Conservation (phyloP, 2,113 vertebrate species). For the Percina caprodes region DNA sequence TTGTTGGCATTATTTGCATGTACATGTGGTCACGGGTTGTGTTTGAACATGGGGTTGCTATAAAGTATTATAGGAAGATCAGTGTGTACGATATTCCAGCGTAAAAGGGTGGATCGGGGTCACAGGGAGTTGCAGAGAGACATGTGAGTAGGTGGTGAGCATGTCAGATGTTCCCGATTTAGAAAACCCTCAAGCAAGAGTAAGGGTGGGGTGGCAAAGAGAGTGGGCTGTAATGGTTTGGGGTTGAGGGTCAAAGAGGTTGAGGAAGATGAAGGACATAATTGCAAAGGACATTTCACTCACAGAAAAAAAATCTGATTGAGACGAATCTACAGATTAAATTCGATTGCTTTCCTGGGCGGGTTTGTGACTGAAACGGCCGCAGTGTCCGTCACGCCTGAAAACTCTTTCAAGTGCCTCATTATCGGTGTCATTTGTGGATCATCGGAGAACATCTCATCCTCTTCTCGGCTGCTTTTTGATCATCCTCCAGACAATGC, state of each 20-base stretch:
- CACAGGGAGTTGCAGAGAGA: slow-evolving; percentile 58
- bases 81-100: slow-evolving; percentile 48
- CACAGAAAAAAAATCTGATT: slow-evolving; percentile 11
- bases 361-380: slow-evolving; percentile 27
- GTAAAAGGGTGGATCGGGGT: slow-evolving; percentile 63
- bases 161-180: slow-evolving; percentile 72
- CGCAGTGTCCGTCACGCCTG: slow-evolving; percentile 40
- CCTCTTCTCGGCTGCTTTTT: slow-evolving; percentile 58
- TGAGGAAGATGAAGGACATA: slow-evolving; percentile 35
- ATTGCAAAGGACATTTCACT: slow-evolving; percentile 50
- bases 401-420: slow-evolving; percentile 49
- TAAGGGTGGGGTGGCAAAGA: slow-evolving; percentile 23
- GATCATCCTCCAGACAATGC: slow-evolving; percentile 67
- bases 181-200: slow-evolving; percentile 66
- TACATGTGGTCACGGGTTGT: slow-evolving; percentile 50
- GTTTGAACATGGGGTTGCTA: slow-evolving; percentile 44
- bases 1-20: slow-evolving; percentile 36
- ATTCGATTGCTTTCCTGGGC: slow-evolving; percentile 20
- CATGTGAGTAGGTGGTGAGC: slow-evolving; percentile 60
- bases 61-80: slow-evolving; percentile 58
- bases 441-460: slow-evolving; percentile 60
- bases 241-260: slow-evolving; percentile 49
- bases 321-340: slow-evolving; percentile 22
- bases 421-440: slow-evolving; percentile 58
- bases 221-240: slow-evolving; percentile 60